These are phyloP conservation scores for Philopedon plagiatum DNA, from an alignment of 2,888 invertebrate species.

Conservation along the genomic window DNA sequence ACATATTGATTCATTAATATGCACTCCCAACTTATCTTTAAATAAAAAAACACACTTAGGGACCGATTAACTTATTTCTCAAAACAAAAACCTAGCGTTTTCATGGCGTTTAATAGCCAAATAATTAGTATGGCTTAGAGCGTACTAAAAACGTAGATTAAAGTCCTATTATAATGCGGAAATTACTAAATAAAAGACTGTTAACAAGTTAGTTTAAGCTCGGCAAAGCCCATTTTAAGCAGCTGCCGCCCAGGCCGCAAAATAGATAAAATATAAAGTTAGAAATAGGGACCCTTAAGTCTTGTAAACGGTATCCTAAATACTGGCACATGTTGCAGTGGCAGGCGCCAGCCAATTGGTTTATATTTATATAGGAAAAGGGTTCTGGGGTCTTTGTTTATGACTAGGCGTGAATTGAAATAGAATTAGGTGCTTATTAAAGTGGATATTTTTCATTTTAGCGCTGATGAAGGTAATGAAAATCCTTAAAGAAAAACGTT, in stretches of 20 bases:
- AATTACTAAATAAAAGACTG: slow-evolving; percentile 20
- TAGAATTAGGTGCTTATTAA: neutral
- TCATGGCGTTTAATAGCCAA: neutral
- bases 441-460: too few species aligned
- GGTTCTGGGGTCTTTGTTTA: slow-evolving; percentile 1
- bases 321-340: slow-evolving; percentile 24
- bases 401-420: neutral
- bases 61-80: neutral
- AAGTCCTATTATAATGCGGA: neutral
- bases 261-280: slow-evolving; percentile 29
- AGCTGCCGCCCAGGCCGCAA: slow-evolving; percentile 20
- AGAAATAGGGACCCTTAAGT: slow-evolving; percentile 15
- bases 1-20: neutral
- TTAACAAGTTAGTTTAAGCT: slow-evolving; percentile 7
- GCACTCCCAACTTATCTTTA: neutral
- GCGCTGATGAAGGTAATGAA: too few species aligned
- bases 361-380: slow-evolving; percentile 17
- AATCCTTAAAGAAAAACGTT: too few species aligned
- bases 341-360: slow-evolving; percentile 2
- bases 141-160: neutral
- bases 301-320: slow-evolving; percentile 22
- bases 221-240: slow-evolving; percentile 1
- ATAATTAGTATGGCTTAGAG: neutral
- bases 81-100: neutral
- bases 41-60: neutral